These are phyloP conservation scores for Anguilla megastoma DNA, from an alignment of 2,797 vertebrate species.

Conservation along the genomic window DNA sequence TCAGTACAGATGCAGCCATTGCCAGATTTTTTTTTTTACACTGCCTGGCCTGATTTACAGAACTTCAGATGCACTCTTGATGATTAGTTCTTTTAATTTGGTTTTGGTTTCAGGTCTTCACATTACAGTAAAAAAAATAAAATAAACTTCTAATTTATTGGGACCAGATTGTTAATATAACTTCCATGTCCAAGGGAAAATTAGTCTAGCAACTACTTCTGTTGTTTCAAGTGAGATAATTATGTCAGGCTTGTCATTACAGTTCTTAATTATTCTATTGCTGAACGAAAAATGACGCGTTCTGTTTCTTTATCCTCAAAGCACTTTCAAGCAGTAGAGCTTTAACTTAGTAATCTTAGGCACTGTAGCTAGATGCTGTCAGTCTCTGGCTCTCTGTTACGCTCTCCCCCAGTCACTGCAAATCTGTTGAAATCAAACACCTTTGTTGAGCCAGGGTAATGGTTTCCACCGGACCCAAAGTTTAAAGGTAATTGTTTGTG, in stretches of 20 bases:
- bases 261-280: background rate
- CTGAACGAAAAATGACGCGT: background rate
- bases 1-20: constrained; percentile 1
- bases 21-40: constrained; percentile 16
- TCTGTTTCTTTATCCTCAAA: too few species aligned
- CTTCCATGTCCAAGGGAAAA: background rate
- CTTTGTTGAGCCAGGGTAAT: background rate
- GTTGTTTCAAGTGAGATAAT: background rate
- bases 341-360: background rate
- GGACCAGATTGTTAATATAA: background rate
- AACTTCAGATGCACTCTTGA: constrained; percentile 37
- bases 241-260: background rate
- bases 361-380: background rate
- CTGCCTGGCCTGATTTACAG: constrained; percentile 33
- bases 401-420: background rate
- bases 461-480: background rate
- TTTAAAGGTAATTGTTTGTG: constrained; percentile 7
- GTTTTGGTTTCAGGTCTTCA: constrained; percentile 24
- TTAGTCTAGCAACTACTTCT: background rate
- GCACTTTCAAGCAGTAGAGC: background rate
- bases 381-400: background rate
- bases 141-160: background rate
- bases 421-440: constrained; percentile 19
- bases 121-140: constrained; percentile 27
- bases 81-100: constrained; percentile 34